Base-by-base conservation (phyloP, 2,888 invertebrate species). In the Epsilonema sp. region DNA sequence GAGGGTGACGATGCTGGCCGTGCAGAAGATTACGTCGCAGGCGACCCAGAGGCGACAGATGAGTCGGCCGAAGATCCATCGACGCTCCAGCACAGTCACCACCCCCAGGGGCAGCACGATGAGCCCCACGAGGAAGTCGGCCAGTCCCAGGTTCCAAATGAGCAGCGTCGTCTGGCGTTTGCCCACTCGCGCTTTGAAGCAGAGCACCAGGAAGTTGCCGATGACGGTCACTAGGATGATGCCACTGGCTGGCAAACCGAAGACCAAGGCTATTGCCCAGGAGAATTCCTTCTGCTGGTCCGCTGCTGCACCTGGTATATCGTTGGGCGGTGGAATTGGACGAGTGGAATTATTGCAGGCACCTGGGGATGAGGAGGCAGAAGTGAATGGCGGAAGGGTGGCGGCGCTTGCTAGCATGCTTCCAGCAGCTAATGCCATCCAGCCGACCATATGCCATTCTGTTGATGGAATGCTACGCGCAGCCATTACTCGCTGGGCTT, bases 21-120 rank as follows among this genome's bases (percentile, higher is more conserved):
- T 75, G 56, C 70, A 70, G 47, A 75, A 75, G 2, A 71, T 73
- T 58, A 75, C 74, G 59, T 75, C 74, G 19, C 71, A 68, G 2
- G 69, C 70, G 36, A 74, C 67, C 74, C 74, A 75, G 49, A 73
- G 63, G 55, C 73, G 70, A 54, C 74, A 75, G 31, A 74, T 63
- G 25, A 66, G 64, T 16, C 70, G 59, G 0, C 74, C 74, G 52
- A 74, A 70, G n/a, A 65, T 56, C 70, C 70, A 70, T 46, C 62
- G 13, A 11, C 45, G 54, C 41, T 55, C 54, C 39, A 61, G 55
- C 21, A 63, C 52, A 47, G 62, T 57, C 31, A 56, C 51, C 11
- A 59, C 60, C 38, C 61, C 61, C 49, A 63, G 49, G 5, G 63
- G 63, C n/a, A 63, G 54, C 37, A 63, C 63, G 25, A 65, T 53